Evolutionary conservation across 2,113 vertebrate species (phyloP), one percentile per base, ranked within the genome.

Genomic region (Oenanthe melanoleuca): DNA sequence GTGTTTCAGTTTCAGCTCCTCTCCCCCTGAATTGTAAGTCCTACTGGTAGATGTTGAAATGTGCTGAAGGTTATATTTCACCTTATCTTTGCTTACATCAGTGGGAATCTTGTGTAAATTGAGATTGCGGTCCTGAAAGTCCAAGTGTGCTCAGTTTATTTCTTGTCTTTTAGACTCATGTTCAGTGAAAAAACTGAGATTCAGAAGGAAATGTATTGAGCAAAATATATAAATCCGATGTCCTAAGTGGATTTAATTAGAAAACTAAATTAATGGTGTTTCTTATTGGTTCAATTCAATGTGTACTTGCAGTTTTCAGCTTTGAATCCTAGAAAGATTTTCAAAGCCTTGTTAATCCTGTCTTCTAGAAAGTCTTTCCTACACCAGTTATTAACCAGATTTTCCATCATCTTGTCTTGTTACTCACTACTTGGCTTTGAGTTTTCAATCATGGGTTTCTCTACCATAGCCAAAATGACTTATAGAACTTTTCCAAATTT

Each of bases 1-100:
- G 59, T 86, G 60, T 75, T 97, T 95, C 89, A 89, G 50, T 47
- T 93, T 94, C 50, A 89, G 25, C 20, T 92, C 50, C 18, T 88
- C 37, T 82, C 52, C 74, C 18, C 38, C 64, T 31, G 59, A 96
- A 95, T 50, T 69, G 8, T 64, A 66, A n/a, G 29, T 61, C 73
- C 60, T 53, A 42, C 42, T 64, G 47, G 44, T 26, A 94, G 91
- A 64, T 64, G 47, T 25, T 69, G 84, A 86, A 73, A 91, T 75
- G 37, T 84, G 42, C 53, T 61, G 50, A 84, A 67, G 52, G 31
- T 31, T 71, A 45, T 71, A 42, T 50, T 96, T 89, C 60, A 45
- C 88, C 82, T 95, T 57, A 40, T 61, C 8, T n/a, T 92, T 93
- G 44, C 44, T 74, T 67, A 44, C 9, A 18, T 86, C 74, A 80